Evolutionary conservation across 2,113 vertebrate species (phyloP).

Genomic region (Gymnarchus niloticus): DNA sequence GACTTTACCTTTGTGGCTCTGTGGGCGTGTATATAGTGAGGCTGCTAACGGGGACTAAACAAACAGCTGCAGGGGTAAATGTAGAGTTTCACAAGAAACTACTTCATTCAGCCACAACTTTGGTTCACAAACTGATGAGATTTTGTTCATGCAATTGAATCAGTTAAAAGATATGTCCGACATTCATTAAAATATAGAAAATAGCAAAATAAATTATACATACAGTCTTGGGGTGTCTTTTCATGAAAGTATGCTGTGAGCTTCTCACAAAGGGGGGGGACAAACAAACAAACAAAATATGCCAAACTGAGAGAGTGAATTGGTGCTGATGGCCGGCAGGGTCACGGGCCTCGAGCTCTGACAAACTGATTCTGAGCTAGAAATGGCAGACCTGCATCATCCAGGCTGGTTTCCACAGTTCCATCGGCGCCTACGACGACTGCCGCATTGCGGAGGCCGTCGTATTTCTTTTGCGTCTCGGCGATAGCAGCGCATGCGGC

Average conservation of each 20-base stretch:
- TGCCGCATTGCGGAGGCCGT: conserved; percentile 56
- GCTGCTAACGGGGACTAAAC: not conserved
- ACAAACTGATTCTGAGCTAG: conserved; percentile 66
- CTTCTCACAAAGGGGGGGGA: not conserved
- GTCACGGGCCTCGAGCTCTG: conserved; percentile 68
- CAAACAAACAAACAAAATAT: not conserved
- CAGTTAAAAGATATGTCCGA: not conserved
- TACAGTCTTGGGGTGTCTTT: not conserved
- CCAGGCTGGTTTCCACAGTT: conserved; percentile 58
- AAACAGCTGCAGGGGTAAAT: not conserved
- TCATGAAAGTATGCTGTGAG: not conserved
- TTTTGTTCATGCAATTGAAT: not conserved
- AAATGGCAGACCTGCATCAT: conserved; percentile 46
- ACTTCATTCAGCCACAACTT: not conserved
- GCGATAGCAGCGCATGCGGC: conserved; percentile 86
- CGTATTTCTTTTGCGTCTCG: conserved; percentile 70
- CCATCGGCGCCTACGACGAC: conserved; percentile 75
- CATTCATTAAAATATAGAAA: not conserved
- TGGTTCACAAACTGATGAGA: not conserved
- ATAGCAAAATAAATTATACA: not conserved
- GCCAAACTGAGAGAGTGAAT: conserved; percentile 1
- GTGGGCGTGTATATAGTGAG: not conserved
- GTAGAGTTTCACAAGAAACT: not conserved
- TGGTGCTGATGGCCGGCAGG: not conserved
- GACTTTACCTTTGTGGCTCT: not conserved